Percentiles rank a stretch among this genome's conserved stretches.
These are phyloP conservation scores for Heliconius aoede DNA, from an alignment of 2,888 invertebrate species.

Conservation along the genomic window DNA sequence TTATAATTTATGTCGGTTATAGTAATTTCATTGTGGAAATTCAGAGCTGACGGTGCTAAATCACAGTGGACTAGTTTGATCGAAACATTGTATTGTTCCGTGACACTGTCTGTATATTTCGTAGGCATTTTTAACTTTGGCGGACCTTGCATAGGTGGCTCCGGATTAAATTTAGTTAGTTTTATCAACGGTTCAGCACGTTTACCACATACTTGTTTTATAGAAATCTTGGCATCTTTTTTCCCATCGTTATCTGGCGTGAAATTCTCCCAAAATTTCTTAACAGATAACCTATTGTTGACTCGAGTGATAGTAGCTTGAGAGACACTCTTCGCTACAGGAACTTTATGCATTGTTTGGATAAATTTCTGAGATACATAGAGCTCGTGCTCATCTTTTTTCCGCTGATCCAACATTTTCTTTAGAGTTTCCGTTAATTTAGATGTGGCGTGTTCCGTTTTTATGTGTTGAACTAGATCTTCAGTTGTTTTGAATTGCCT, in stretches of 20 bases:
- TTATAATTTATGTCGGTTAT: conserved; percentile 36
- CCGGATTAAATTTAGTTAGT: conserved; percentile 58
- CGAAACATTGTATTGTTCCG: conserved; percentile 52
- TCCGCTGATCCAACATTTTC: conserved; percentile 64
- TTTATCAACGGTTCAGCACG: conserved; percentile 56
- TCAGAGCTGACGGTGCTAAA: conserved; percentile 17
- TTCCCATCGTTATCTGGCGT: conserved; percentile 58
- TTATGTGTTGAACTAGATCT: conserved; percentile 60
- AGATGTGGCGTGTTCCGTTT: conserved; percentile 61
- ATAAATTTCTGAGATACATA: conserved; percentile 53
- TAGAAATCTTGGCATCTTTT: conserved; percentile 51
- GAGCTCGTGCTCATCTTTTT: conserved; percentile 43
- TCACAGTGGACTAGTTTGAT: conserved; percentile 56
- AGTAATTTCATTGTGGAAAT: conserved; percentile 18
- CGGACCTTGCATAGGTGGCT: not conserved
- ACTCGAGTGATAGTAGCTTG: conserved; percentile 57
- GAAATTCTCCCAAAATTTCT: conserved; percentile 73
- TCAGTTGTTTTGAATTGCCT: conserved; percentile 58
- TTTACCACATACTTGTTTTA: conserved; percentile 50
- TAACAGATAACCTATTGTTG: conserved; percentile 58
- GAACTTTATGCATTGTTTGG: conserved; percentile 61
- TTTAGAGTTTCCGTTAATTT: conserved; percentile 70
- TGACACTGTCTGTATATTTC: conserved; percentile 53
- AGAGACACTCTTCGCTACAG: conserved; percentile 12
- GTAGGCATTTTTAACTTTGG: conserved; percentile 61